Evolutionary conservation across 2,797 vertebrate species (phyloP).

Genomic region (Emys orbicularis): DNA sequence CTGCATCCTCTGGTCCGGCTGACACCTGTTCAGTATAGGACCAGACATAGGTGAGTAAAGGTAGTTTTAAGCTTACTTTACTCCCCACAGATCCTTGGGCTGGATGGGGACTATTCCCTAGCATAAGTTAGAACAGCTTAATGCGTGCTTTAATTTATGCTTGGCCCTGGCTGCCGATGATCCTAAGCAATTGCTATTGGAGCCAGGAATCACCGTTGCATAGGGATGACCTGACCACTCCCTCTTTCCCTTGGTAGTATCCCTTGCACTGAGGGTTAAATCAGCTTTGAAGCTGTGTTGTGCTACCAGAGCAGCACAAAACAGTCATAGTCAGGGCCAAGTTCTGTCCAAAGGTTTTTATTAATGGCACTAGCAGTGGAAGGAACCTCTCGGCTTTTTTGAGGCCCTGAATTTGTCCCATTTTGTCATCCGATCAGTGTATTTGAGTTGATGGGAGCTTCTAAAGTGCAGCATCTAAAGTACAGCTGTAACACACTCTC

Average conservation of each 20-base stretch:
- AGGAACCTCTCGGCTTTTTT: background rate
- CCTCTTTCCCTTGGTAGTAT: conserved; percentile 38
- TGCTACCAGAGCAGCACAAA: conserved; percentile 29
- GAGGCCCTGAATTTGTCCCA: background rate
- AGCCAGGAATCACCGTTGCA: conserved; percentile 53
- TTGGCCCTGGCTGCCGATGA: background rate
- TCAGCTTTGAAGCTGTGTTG: conserved; percentile 36
- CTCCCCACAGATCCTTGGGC: background rate
- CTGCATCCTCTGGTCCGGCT: background rate
- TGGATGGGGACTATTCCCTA: background rate
- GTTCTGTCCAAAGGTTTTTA: conserved; percentile 2
- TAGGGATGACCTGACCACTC: conserved; percentile 44
- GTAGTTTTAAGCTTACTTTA: background rate
- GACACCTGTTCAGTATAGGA: background rate
- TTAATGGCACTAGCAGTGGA: background rate
- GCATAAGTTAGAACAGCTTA: background rate
- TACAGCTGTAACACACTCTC: background rate
- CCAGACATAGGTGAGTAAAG: background rate
- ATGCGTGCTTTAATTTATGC: background rate
- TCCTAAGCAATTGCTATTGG: background rate
- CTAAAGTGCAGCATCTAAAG: background rate
- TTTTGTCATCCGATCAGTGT: background rate
- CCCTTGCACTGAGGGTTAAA: conserved; percentile 25
- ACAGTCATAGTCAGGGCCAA: background rate
- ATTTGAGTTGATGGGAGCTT: background rate